These are phyloP conservation scores for Eolophus roseicapilla DNA, from an alignment of 2,113 vertebrate genomes.

Conservation along the genomic window DNA sequence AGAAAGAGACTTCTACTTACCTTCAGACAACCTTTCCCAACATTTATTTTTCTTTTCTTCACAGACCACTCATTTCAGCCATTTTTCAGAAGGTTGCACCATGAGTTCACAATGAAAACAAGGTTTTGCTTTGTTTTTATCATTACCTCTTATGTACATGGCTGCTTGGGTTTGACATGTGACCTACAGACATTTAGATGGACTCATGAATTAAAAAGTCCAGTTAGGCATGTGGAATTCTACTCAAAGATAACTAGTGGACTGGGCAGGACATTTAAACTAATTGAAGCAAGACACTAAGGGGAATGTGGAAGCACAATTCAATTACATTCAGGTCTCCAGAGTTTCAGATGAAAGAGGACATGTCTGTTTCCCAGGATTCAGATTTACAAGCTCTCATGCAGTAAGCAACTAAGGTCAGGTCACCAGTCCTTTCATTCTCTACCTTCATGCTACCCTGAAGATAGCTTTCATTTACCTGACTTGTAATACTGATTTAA, in stretches of 20 bases:
- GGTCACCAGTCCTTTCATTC: not conserved
- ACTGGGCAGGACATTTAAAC: not conserved
- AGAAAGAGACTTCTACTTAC: not conserved
- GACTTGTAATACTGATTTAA: not conserved
- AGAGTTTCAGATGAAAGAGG: not conserved
- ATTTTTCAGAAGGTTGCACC: not conserved
- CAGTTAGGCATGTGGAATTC: not conserved
- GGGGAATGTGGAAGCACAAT: not conserved
- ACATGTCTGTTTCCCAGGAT: not conserved
- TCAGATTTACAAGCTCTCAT: not conserved
- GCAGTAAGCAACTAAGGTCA: not conserved
- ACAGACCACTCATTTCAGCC: not conserved
- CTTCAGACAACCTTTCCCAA: not conserved
- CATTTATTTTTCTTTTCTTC: not conserved
- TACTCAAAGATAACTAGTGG: not conserved
- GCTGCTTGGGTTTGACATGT: fast-evolving
- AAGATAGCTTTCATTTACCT: not conserved
- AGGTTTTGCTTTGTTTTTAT: not conserved
- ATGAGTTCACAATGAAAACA: not conserved
- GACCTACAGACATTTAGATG: not conserved
- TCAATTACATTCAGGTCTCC: not conserved
- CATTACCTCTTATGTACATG: too few relatives aligned
- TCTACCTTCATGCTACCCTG: not conserved
- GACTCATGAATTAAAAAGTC: not conserved
- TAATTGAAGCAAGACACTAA: not conserved